Evolutionary conservation across 1,140 invertebrate species (phyloP).

Genomic region (Drosophila azteca): DNA sequence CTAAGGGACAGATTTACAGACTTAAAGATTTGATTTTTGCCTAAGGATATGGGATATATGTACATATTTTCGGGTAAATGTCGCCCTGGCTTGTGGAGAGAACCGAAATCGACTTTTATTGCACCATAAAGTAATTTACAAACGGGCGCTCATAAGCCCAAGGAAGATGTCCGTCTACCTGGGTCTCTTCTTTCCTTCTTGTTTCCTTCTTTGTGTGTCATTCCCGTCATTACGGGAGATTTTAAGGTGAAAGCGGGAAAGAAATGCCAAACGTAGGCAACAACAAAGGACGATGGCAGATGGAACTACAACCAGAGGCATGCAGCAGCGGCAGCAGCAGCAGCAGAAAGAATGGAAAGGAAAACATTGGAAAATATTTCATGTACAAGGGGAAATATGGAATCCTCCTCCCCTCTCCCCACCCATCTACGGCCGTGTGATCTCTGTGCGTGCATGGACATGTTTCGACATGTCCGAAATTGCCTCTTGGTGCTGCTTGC

Average conservation of each 20-base stretch:
- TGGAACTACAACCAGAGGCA: conserved; percentile 29
- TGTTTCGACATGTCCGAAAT: conserved; percentile 28
- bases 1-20: conserved; percentile 41
- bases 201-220: conserved; percentile 49
- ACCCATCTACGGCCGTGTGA: too few relatives aligned
- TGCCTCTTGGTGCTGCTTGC: conserved; percentile 1
- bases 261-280: conserved; percentile 5
- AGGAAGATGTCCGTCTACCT: conserved; percentile 47
- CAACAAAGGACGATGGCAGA: conserved; percentile 24
- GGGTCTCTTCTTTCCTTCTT: neutral
- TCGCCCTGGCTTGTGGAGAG: conserved; percentile 13
- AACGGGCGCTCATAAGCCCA: conserved; percentile 64
- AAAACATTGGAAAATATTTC: conserved; percentile 25
- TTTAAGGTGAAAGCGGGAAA: conserved; percentile 64
- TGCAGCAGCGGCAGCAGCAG: conserved; percentile 19
- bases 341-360: conserved; percentile 17
- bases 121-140: conserved; percentile 75
- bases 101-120: conserved; percentile 27
- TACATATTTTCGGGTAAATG: neutral
- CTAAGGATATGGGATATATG: neutral
- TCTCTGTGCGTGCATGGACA: conserved; percentile 2
- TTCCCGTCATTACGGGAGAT: conserved; percentile 12
- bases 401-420: too few relatives aligned
- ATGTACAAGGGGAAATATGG: conserved; percentile 16
- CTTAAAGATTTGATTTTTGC: conserved; percentile 30